Percentiles rank a stretch among this genome's conserved stretches.
These are phyloP conservation scores for Gasterosteus nipponicus DNA, from an alignment of 2,113 vertebrate genomes.

Conservation along the genomic window DNA sequence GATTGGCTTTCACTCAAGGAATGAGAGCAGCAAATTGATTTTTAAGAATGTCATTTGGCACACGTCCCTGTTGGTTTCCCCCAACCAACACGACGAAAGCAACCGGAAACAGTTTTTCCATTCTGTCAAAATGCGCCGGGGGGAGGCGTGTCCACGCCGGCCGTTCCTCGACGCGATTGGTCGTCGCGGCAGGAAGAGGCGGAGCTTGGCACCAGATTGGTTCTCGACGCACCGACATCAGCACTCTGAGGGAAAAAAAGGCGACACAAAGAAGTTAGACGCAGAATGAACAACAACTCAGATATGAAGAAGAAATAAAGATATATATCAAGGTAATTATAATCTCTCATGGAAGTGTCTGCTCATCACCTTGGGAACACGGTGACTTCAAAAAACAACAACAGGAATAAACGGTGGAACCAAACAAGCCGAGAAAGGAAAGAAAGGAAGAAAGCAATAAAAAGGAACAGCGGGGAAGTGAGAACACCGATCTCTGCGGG, in stretches of 20 bases:
- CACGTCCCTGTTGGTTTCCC: constrained; percentile 61
- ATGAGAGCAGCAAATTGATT: constrained; percentile 68
- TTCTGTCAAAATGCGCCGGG: constrained; percentile 69
- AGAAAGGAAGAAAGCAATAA: constrained; percentile 38
- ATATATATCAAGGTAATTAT: constrained; percentile 49
- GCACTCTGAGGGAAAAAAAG: constrained; percentile 74
- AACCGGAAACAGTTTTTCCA: constrained; percentile 26
- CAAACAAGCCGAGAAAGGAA: constrained; percentile 35
- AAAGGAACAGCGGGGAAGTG: constrained; percentile 32
- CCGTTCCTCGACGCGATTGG: constrained; percentile 45
- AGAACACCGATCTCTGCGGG: constrained; percentile 61
- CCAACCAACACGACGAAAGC: constrained; percentile 61
- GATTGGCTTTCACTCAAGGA: constrained; percentile 65
- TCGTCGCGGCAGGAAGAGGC: constrained; percentile 40
- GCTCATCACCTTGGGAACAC: constrained; percentile 49
- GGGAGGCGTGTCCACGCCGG: constrained; percentile 47
- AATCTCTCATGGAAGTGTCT: constrained; percentile 17
- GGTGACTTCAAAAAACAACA: constrained; percentile 38
- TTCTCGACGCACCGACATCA: constrained; percentile 70
- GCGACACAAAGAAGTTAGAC: constrained; percentile 44
- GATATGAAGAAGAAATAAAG: constrained; percentile 56
- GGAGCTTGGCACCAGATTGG: constrained; percentile 53
- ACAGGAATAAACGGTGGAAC: constrained; percentile 25
- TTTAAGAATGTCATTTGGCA: constrained; percentile 70
- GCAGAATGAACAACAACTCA: constrained; percentile 42